Evolutionary conservation across 2,888 invertebrate species (phyloP), one percentile per base, ranked within the genome.

Genomic region (Agriotes lineatus): DNA sequence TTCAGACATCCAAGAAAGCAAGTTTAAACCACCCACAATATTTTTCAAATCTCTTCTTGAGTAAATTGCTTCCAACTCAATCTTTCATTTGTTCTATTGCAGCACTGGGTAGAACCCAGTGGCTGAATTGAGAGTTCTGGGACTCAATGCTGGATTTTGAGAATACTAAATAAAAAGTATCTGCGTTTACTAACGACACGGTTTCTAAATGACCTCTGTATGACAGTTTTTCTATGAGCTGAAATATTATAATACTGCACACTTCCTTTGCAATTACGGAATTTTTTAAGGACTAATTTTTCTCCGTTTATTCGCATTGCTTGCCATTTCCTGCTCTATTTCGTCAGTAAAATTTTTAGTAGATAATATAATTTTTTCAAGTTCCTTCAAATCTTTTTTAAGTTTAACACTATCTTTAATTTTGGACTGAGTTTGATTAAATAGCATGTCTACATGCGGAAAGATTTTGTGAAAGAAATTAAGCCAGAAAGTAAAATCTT

Each of bases 371-470:
- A 16, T 18, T 16, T 45, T 16, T 45, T 45, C 45, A 16, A 45
- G 18, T 16, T 45, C 45, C 16, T 45, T 2, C 7, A 48, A 20
- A 22, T 48, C 10, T 20, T 48, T 48, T 48, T 20, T 2, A 48
- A 48, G 22, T 48, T 48, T n/a, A n/a, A 18, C n/a, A 48, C 19
- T 48, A 10, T 20, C 48, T 7, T 18, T 48, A 20, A 20, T 18
- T 48, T 22, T 48, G n/a, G n/a, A 10, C 20, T 48, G 48, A 48
- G 22, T 20, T 22, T 48, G 48, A 20, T 48, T 48, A 48, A 48
- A 48, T 22, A 48, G 22, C 5, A 48, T 20, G 20, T 48, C 48
- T 22, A 48, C 22, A 22, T 48, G 48, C n/a, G 48, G 48, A 7
- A 48, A 48, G 7, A 48, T 4, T 48, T 48, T 48, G 20, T 48